These are phyloP conservation scores for Corythaeola cristata DNA, from an alignment of 2,113 vertebrate species.

Conservation along the genomic window DNA sequence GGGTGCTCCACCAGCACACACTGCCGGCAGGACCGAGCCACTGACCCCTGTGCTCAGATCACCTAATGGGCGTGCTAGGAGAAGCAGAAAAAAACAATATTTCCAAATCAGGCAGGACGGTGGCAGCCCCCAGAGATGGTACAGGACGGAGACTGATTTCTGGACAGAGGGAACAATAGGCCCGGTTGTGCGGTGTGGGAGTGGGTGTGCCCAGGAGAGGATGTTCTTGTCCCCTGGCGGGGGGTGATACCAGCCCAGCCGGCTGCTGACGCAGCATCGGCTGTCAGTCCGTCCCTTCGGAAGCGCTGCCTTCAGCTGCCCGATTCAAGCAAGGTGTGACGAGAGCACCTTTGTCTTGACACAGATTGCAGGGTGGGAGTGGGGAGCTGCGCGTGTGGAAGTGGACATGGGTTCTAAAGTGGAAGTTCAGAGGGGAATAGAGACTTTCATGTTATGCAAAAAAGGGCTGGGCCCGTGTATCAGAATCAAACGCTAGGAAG, in stretches of 20 bases:
- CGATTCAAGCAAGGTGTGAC: background rate
- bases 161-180: background rate
- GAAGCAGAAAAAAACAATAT: background rate
- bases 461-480: background rate
- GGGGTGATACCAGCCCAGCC: background rate
- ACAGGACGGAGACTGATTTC: background rate
- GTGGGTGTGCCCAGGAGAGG: slow-evolving; percentile 34
- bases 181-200: background rate
- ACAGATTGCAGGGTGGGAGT: background rate
- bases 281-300: background rate
- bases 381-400: background rate
- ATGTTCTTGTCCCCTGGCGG: background rate
- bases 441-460: background rate
- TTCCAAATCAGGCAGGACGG: background rate
- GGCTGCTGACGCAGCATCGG: background rate
- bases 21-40: background rate
- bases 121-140: background rate
- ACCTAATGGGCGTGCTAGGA: background rate
- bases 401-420: background rate
- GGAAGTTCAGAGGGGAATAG: background rate
- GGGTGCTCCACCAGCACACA: background rate
- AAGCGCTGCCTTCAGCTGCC: background rate
- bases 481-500: slow-evolving; percentile 54
- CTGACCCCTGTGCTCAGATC: background rate
- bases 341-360: background rate